Percentiles rank a stretch among this genome's conserved stretches.
Evolutionary conservation across 2,797 vertebrate genomes (phyloP).

Genomic region (Arctocebus calabarensis): DNA sequence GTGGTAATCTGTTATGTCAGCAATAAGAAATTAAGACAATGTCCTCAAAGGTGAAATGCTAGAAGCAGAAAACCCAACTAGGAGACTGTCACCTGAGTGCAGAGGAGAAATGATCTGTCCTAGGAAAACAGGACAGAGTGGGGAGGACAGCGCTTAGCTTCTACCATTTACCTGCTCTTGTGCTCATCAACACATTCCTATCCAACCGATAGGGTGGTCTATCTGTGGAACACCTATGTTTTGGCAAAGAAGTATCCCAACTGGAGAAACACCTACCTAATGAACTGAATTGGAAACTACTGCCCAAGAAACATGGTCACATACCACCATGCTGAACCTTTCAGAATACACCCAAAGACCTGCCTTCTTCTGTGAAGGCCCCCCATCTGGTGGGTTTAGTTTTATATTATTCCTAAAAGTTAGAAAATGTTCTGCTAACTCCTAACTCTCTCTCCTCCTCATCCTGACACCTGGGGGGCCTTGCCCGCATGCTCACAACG

Average conservation of each 20-base stretch:
- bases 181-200: not conserved
- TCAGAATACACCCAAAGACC: not conserved
- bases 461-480: slow-evolving; percentile 41
- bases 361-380: not conserved
- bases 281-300: not conserved
- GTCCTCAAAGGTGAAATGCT: slow-evolving; percentile 5
- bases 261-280: not conserved
- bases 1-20: not conserved
- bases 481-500: not conserved
- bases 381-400: not conserved
- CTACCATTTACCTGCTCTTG: not conserved
- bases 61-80: not conserved
- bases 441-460: not conserved
- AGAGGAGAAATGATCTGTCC: not conserved
- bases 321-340: not conserved
- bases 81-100: not conserved
- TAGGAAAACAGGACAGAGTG: not conserved
- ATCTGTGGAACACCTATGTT: not conserved
- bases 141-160: not conserved
- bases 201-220: not conserved
- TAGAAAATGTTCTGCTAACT: slow-evolving; percentile 31
- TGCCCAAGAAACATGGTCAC: not conserved
- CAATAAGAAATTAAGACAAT: not conserved
- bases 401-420: slow-evolving; percentile 37
- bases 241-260: not conserved